Evolutionary conservation across 2,797 vertebrate species (phyloP), one percentile per base, ranked within the genome.

Genomic region (Sardinella longiceps): DNA sequence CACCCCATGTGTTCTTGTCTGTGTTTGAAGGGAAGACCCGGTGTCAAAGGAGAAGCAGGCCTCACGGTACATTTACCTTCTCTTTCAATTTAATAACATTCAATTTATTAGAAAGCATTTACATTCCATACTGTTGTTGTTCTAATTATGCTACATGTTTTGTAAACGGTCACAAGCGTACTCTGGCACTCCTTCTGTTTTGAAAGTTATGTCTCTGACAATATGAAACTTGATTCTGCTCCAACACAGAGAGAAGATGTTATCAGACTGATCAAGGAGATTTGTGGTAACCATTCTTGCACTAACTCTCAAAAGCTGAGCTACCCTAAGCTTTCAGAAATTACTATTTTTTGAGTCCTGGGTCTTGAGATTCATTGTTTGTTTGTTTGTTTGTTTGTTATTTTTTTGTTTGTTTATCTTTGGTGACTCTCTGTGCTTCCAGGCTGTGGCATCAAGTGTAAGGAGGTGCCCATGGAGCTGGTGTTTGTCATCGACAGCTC

Each of bases 401-500:
- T 60, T 5, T 15, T 43, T 33, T 3, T 28, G 14, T 25, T 45
- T 28, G 39, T 46, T 10, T 30, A 0, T 18, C 14, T 4, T 15
- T 70, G 63, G 14, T 30, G 12, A 14, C 63, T 12, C 12, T 39
- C 66, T 74, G 6, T 37, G 14, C 37, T 33, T 33, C 23, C 80
- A 98, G 97, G 97, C 82, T 98, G 97, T 1, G 95, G 96, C 84
- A 94, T 97, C 90, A 98, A 95, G 90, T 98, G 97, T 89, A 98
- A 97, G 91, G 96, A 97, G 93, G 94, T 95, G 88, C 97, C 97
- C 2, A 98, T 98, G 97, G 97, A 98, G 91, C 96, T 98, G 89
- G 96, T 98, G 86, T 97, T 98, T 87, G 97, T 98, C 90, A 97
- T 98, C 12, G 97, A 98, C 94, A 98, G 97, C 89, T 98, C 97